These are phyloP conservation scores for Panthera tigris DNA, from an alignment of 2,113 vertebrate species.

Conservation along the genomic window DNA sequence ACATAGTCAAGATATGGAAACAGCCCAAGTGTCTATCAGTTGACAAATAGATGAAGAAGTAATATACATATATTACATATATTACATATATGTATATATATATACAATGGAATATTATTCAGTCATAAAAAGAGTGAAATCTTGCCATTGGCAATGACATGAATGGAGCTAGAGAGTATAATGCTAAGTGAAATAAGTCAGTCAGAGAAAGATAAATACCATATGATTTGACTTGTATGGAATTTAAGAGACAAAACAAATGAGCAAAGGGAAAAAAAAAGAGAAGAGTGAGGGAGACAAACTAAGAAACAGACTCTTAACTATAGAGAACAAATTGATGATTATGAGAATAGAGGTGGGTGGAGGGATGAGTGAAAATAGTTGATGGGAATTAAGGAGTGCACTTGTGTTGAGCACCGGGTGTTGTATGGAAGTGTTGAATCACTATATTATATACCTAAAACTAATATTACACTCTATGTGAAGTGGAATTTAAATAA, in stretches of 20 bases:
- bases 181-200: background rate
- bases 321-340: background rate
- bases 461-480: background rate
- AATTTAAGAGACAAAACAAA: background rate
- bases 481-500: background rate
- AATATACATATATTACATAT: background rate
- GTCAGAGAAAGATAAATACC: background rate
- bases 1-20: background rate
- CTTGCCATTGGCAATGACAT: background rate
- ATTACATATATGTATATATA: no score
- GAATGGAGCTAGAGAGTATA: background rate
- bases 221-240: background rate
- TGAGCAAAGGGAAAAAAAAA: background rate
- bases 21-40: background rate
- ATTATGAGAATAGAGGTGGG: background rate
- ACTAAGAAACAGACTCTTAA: background rate
- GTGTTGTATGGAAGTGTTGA: background rate
- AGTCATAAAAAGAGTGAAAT: background rate
- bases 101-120: background rate
- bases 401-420: background rate
- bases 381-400: background rate
- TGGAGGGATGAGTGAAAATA: background rate
- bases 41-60: background rate
- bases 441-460: background rate
- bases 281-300: background rate